Evolutionary conservation across 2,888 invertebrate genomes (phyloP).

Genomic region (Esperia sulphurella): DNA sequence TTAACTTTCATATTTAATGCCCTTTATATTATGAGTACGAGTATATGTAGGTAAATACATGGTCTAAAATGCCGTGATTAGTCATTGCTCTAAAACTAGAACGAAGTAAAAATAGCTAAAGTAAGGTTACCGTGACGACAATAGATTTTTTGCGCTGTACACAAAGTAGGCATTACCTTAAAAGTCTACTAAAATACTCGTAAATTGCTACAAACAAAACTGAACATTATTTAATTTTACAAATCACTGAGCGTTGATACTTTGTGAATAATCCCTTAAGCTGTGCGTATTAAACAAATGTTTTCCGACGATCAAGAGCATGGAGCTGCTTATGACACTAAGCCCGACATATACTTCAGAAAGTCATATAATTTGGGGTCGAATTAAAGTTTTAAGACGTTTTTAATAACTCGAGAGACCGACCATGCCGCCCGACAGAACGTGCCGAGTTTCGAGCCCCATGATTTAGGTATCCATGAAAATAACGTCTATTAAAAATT

Average conservation of each 20-base stretch:
- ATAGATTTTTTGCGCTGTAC: slow-evolving; percentile 6
- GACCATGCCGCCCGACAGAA: neutral
- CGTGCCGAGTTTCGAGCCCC: neutral
- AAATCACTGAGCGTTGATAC: slow-evolving; percentile 32
- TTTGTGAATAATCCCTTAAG: slow-evolving; percentile 47
- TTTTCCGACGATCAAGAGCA: slow-evolving; percentile 55
- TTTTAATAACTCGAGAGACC: neutral
- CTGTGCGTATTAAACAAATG: slow-evolving; percentile 63
- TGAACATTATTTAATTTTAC: slow-evolving; percentile 27
- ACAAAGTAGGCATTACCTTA: slow-evolving; percentile 7
- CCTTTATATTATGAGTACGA: slow-evolving; percentile 28
- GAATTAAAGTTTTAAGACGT: slow-evolving; percentile 43
- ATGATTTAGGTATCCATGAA: too few relatives aligned
- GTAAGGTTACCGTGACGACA: neutral
- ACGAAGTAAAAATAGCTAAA: slow-evolving; percentile 9
- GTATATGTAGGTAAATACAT: neutral
- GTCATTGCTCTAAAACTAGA: slow-evolving; percentile 8
- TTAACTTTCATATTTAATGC: slow-evolving; percentile 38
- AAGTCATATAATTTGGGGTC: slow-evolving; percentile 64
- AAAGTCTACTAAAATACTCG: slow-evolving; percentile 15
- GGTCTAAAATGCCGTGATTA: slow-evolving; percentile 4
- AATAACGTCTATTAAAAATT: too few relatives aligned
- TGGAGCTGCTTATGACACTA: slow-evolving; percentile 61
- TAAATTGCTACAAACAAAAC: slow-evolving; percentile 19
- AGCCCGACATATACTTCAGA: slow-evolving; percentile 66